These are phyloP conservation scores for Coptodon rendalli DNA, from an alignment of 2,113 vertebrate genomes.

Conservation along the genomic window DNA sequence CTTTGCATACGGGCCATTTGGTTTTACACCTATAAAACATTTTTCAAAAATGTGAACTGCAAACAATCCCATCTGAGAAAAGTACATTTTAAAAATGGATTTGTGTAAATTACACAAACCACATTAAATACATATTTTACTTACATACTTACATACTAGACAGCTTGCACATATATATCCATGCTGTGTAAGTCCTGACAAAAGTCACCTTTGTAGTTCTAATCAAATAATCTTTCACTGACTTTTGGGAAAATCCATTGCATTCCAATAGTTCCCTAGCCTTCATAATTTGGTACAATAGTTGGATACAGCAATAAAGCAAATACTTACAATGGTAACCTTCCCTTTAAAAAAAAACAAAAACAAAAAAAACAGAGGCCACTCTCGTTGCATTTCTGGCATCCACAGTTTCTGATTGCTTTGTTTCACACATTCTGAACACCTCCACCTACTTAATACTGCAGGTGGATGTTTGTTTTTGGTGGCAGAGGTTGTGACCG, in stretches of 20 bases:
- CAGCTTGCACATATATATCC: slow-evolving; percentile 18
- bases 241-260: slow-evolving; percentile 11
- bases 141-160: slow-evolving; percentile 54
- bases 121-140: slow-evolving; percentile 32
- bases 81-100: slow-evolving; percentile 58
- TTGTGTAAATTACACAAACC: slow-evolving; percentile 73
- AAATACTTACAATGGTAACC: neutral
- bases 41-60: slow-evolving; percentile 58
- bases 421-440: neutral
- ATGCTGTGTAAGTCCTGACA: slow-evolving; percentile 10
- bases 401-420: neutral
- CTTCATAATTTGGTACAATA: neutral
- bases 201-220: slow-evolving; percentile 16
- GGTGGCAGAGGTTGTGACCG: neutral
- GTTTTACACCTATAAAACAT: slow-evolving; percentile 58
- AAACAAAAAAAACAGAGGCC: neutral
- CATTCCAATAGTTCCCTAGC: slow-evolving; percentile 8
- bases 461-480: neutral
- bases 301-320: slow-evolving; percentile 4
- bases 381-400: neutral
- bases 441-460: neutral
- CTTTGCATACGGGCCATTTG: slow-evolving; percentile 31
- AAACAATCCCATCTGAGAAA: slow-evolving; percentile 46
- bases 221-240: neutral
- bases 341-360: neutral